A percentile compares a stretch with the other conserved stretches of the same genome.
These are phyloP conservation scores for Nymphalis io DNA, from an alignment of 1,140 invertebrate genomes.

Conservation along the genomic window DNA sequence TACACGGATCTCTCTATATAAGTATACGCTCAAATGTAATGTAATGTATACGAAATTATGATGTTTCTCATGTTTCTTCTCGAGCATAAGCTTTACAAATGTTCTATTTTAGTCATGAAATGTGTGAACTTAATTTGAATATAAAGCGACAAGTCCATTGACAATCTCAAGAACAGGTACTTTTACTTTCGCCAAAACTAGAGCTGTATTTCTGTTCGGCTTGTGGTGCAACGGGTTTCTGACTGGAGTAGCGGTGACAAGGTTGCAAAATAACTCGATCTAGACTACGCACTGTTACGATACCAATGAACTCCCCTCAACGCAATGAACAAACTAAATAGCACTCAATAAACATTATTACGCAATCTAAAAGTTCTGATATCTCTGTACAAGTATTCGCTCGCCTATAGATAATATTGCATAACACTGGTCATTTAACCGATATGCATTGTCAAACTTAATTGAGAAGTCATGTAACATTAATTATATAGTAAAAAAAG, in stretches of 20 bases:
- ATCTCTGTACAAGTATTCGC: constrained; percentile 28
- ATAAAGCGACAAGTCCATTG: constrained; percentile 7
- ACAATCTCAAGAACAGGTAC: constrained; percentile 26
- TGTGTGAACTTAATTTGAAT: constrained; percentile 21
- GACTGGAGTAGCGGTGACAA: constrained; percentile 72
- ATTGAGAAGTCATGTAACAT: constrained; percentile 31
- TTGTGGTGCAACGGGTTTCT: constrained; percentile 61
- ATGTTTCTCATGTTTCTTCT: too few species aligned
- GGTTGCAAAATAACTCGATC: constrained; percentile 71
- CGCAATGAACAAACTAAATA: constrained; percentile 36
- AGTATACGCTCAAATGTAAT: too few species aligned
- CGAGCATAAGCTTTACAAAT: too few species aligned
- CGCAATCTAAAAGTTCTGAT: constrained; percentile 32
- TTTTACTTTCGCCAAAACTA: constrained; percentile 74
- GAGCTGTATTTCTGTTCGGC: constrained; percentile 45
- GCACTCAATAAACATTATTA: constrained; percentile 36
- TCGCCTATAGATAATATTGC: constrained; percentile 22
- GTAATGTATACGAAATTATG: too few species aligned
- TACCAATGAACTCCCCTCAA: constrained; percentile 36
- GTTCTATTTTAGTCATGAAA: background rate
- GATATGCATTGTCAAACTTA: constrained; percentile 24
- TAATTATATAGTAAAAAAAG: constrained; percentile 26
- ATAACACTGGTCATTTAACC: constrained; percentile 15
- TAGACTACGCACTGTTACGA: constrained; percentile 51
- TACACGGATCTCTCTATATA: too few species aligned